Base-by-base conservation (phyloP, 2,113 vertebrate genomes). In the Perca fluviatilis region DNA sequence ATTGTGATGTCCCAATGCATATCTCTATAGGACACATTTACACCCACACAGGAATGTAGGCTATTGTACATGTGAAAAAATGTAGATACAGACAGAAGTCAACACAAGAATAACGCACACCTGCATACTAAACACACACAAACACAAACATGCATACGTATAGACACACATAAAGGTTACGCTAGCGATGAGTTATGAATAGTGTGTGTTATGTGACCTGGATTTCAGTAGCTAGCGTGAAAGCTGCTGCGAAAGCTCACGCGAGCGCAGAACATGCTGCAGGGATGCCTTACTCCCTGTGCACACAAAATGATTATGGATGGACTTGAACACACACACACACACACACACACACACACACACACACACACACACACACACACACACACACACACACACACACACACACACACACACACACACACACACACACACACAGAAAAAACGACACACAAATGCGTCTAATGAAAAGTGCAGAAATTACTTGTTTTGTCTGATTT, bases 191-290 rank as follows among this genome's bases (percentile, higher is more conserved):
- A 85, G 68, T 83, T 71, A 49, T 57, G 53, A 13, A 63, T 72
- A 23, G 51, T 73, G 53, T 82, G 69, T 66, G 81, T 89, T 73
- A 70, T 18, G 64, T 93, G 93, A 94, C 92, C 92, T 92, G 87
- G 84, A 92, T 94, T 94, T 92, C 80, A 85, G 51, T 18, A 68
- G 83, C 80, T 78, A 75, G 86, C 72, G 68, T 88, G 65, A 90
- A 91, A 88, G 85, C 82, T 14, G 67, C 49, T 83, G 79, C 50
- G 84, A 88, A 68, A 74, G 74, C 89, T 87, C 92, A 91, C 72
- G 77, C 74, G 18, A 90, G 79, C 63, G 74, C 61, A 80, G 69
- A 87, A 89, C 82, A 85, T 70, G 89, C 92, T 92, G 86, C 85
- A 87, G 92, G 91, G 89, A 84, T 72, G 80, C 27, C 63, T 72